A percentile compares a stretch with the other conserved stretches of the same genome.
Conservation (phyloP, 2,797 vertebrate genomes). For the Bufotes viridis region DNA sequence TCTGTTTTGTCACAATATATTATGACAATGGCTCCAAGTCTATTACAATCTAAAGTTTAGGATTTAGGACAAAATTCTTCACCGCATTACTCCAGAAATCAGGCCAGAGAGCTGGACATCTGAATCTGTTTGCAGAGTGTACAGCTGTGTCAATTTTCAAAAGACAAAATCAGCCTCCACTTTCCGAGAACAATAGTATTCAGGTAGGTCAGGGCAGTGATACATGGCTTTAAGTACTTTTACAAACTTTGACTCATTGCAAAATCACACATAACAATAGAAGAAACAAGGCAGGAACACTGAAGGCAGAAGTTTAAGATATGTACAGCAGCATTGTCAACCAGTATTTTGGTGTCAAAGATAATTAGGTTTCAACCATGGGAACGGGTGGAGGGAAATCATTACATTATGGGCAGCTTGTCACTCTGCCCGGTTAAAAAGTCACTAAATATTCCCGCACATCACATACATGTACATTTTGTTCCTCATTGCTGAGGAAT, state of each 20-base stretch:
- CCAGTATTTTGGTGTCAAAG: constrained; percentile 75
- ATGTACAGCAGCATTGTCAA: constrained; percentile 66
- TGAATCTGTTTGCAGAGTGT: constrained; percentile 78
- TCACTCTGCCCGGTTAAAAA: background rate
- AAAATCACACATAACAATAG: constrained; percentile 63
- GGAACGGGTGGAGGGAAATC: constrained; percentile 68
- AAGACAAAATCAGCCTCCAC: constrained; percentile 79
- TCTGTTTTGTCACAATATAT: constrained; percentile 28
- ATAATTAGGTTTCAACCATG: constrained; percentile 76
- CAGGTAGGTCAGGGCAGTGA: constrained; percentile 75
- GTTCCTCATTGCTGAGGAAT: background rate
- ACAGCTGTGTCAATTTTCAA: constrained; percentile 96
- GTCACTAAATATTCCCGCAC: background rate
- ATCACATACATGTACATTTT: background rate
- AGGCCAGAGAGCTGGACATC: constrained; percentile 73
- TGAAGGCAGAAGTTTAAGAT: constrained; percentile 61
- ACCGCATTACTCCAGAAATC: constrained; percentile 72
- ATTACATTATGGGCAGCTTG: constrained; percentile 65
- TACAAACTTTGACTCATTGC: constrained; percentile 68
- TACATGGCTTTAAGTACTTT: constrained; percentile 73
- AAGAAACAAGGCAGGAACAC: constrained; percentile 65
- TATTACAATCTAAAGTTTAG: constrained; percentile 39
- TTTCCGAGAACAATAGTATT: constrained; percentile 75
- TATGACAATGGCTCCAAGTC: constrained; percentile 32
- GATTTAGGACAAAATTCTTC: constrained; percentile 73